Percentiles rank a stretch among this genome's conserved stretches.
phyloP scores from a whole-genome alignment of 2,888 invertebrate genomes.

The Lamellibrachia satsuma region DNA sequence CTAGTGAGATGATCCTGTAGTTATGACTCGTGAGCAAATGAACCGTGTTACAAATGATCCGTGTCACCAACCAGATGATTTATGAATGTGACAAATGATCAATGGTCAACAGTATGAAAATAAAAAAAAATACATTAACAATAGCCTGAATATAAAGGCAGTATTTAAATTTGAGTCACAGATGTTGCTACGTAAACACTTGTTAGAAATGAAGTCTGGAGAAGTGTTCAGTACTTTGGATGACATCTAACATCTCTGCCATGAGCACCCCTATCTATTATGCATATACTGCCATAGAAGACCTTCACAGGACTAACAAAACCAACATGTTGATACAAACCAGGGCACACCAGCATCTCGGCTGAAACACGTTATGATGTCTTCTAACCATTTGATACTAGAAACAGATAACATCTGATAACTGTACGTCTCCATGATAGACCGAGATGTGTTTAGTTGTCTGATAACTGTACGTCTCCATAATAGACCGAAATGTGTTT shows the following conservation, averaged over 20 bases:
- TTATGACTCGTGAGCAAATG: not conserved
- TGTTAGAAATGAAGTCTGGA: not conserved
- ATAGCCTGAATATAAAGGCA: not conserved
- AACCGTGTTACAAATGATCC: not conserved
- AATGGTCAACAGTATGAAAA: slow-evolving; percentile 5
- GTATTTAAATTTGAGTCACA: not conserved
- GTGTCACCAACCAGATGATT: not conserved
- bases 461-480: not conserved
- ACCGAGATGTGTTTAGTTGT: not conserved
- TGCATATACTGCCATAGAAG: not conserved
- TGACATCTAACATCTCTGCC: not conserved
- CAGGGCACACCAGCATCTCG: not conserved
- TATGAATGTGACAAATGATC: not conserved
- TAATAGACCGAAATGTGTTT: not conserved
- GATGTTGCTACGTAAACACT: not conserved
- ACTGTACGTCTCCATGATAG: not conserved
- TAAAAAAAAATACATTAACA: not conserved
- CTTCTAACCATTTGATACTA: no score
- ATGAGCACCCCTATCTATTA: not conserved
- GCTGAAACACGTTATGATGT: not conserved
- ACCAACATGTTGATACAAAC: not conserved
- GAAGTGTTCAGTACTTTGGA: not conserved
- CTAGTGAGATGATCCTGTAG: not conserved
- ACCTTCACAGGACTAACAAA: not conserved
- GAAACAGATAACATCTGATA: no score